Conservation (phyloP, 2,888 invertebrate genomes). For the Eilema griseolum region DNA sequence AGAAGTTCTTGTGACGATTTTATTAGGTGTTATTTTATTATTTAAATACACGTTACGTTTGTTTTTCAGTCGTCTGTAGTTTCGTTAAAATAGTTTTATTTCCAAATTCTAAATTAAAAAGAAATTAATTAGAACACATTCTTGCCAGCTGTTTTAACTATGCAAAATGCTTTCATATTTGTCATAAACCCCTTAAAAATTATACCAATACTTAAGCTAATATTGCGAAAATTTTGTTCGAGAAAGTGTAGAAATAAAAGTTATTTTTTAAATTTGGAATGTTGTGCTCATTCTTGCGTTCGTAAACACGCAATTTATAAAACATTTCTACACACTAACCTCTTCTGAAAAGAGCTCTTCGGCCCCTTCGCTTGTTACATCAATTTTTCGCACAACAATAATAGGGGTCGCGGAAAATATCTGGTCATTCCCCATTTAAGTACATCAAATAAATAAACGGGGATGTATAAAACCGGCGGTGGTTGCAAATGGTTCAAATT, state of each 20-base stretch:
- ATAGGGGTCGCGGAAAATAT: slow-evolving; percentile 44
- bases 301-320: neutral
- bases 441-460: slow-evolving; percentile 57
- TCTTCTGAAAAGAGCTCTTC: neutral
- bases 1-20: too few species aligned
- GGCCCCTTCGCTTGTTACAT: slow-evolving; percentile 1
- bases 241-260: neutral
- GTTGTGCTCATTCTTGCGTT: neutral
- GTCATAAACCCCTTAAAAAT: neutral
- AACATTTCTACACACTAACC: neutral
- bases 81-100: too few species aligned
- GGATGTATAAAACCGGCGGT: slow-evolving; percentile 57
- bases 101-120: too few species aligned
- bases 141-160: too few species aligned
- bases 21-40: too few species aligned
- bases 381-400: slow-evolving; percentile 16
- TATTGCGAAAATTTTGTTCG: neutral
- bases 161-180: neutral
- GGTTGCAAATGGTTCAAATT: slow-evolving; percentile 57
- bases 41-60: too few species aligned
- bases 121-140: too few species aligned
- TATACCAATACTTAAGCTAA: neutral
- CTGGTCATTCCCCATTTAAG: slow-evolving; percentile 47
- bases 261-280: neutral
- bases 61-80: too few species aligned